phyloP scores from a whole-genome alignment of 2,888 invertebrate genomes.

The Apodemia hepburni region DNA sequence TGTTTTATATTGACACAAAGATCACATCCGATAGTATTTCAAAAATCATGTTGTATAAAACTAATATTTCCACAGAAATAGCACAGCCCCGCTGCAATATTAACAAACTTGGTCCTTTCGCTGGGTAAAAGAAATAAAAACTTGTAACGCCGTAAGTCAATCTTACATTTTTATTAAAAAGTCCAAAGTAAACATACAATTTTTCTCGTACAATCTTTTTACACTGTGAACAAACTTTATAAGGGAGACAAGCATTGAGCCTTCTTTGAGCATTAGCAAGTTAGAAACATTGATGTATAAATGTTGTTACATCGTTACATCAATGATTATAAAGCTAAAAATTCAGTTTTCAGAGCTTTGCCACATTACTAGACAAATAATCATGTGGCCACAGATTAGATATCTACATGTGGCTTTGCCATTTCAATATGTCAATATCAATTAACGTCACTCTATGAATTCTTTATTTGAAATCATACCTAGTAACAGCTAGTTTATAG shows the following conservation, averaged over 20 bases:
- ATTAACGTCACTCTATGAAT: no score
- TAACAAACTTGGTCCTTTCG: slow-evolving; percentile 6
- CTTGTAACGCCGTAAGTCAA: neutral
- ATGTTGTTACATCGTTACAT: no score
- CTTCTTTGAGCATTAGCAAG: no score
- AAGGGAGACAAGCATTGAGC: neutral
- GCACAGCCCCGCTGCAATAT: slow-evolving; percentile 2
- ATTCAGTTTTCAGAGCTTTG: no score
- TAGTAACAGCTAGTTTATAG: no score
- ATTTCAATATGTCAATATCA: no score
- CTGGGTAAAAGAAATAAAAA: slow-evolving; percentile 5
- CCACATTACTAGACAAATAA: no score
- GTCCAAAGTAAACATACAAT: slow-evolving; percentile 9
- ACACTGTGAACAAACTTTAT: neutral
- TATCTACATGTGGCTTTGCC: no score
- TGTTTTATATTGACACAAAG: neutral
- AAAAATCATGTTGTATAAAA: neutral
- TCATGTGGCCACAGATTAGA: no score
- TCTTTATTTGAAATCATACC: no score
- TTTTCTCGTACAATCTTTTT: neutral
- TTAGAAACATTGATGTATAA: no score
- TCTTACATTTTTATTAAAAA: slow-evolving; percentile 17
- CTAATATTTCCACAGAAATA: neutral
- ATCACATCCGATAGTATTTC: neutral
- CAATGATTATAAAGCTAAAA: no score